Evolutionary conservation across 37 sponge, comb jelly and placozoan genomes (phyloP).

Genomic region (Haliclona indistincta): DNA sequence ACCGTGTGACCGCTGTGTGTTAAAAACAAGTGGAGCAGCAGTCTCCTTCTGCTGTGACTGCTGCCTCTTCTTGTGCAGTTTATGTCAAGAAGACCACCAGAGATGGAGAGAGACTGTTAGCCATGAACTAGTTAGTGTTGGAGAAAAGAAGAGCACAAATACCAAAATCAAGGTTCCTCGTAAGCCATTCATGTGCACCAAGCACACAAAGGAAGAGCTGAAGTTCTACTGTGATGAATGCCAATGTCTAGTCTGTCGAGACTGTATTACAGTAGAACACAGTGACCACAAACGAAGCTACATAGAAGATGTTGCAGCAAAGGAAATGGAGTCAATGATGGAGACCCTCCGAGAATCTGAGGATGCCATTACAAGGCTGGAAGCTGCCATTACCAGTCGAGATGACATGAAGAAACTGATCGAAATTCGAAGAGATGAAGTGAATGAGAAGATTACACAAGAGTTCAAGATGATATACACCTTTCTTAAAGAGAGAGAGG

Average conservation of each 20-base stretch:
- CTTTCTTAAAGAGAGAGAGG: slow-evolving; percentile 2
- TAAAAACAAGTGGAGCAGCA: too few species aligned
- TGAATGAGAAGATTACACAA: slow-evolving; percentile 5
- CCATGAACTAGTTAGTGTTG: too few species aligned
- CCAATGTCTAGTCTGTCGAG: slow-evolving; percentile 32
- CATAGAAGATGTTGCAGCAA: slow-evolving; percentile 21
- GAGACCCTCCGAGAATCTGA: background rate
- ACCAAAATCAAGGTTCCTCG: too few species aligned
- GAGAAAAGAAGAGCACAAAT: too few species aligned
- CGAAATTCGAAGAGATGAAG: slow-evolving; percentile 13
- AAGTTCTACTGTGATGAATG: slow-evolving; percentile 48
- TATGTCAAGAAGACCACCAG: too few species aligned
- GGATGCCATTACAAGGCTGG: background rate
- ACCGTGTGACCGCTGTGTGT: too few species aligned
- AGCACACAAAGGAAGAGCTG: slow-evolving; percentile 25
- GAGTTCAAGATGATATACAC: slow-evolving; percentile 19
- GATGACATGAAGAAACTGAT: slow-evolving; percentile 17
- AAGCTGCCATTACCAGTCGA: slow-evolving; percentile 23
- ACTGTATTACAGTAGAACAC: slow-evolving; percentile 36
- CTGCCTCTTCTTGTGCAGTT: too few species aligned
- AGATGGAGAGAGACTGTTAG: too few species aligned
- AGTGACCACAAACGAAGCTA: slow-evolving; percentile 14
- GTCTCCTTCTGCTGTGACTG: too few species aligned
- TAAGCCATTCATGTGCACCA: slow-evolving; percentile 14
- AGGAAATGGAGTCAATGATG: background rate